phyloP scores from a whole-genome alignment of 2,797 vertebrate genomes.

The Sebastes cheni region DNA sequence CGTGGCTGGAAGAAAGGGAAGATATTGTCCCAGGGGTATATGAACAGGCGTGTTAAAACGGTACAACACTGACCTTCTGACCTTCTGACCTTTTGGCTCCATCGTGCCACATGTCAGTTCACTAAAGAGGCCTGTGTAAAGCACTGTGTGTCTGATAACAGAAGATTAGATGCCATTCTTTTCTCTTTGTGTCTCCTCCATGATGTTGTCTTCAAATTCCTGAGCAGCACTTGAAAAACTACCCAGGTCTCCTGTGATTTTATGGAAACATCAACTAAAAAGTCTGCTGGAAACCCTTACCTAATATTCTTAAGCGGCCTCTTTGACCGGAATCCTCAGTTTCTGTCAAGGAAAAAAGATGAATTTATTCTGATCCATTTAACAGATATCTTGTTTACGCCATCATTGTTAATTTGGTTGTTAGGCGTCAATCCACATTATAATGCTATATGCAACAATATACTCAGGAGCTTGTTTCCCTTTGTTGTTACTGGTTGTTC shows the following conservation, averaged over 20 bases:
- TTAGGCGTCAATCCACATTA: not conserved
- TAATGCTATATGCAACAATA: not conserved
- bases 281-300: constrained; percentile 5
- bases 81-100: constrained; percentile 2
- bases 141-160: constrained; percentile 9
- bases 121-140: not conserved
- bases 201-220: not conserved
- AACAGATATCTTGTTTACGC: not conserved
- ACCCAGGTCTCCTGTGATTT: not conserved
- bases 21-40: no score
- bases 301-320: not conserved
- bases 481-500: not conserved
- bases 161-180: not conserved
- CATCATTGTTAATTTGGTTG: not conserved
- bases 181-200: not conserved
- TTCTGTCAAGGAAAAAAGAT: not conserved
- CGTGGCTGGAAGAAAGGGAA: not conserved
- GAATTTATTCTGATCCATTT: not conserved
- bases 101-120: not conserved
- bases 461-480: not conserved
- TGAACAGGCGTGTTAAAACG: not conserved
- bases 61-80: not conserved
- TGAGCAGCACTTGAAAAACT: not conserved
- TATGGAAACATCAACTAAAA: not conserved
- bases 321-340: not conserved